Percentiles rank a stretch among this genome's conserved stretches.
phyloP scores from a whole-genome alignment of 2,113 vertebrate genomes.

The Xenus cinereus region DNA sequence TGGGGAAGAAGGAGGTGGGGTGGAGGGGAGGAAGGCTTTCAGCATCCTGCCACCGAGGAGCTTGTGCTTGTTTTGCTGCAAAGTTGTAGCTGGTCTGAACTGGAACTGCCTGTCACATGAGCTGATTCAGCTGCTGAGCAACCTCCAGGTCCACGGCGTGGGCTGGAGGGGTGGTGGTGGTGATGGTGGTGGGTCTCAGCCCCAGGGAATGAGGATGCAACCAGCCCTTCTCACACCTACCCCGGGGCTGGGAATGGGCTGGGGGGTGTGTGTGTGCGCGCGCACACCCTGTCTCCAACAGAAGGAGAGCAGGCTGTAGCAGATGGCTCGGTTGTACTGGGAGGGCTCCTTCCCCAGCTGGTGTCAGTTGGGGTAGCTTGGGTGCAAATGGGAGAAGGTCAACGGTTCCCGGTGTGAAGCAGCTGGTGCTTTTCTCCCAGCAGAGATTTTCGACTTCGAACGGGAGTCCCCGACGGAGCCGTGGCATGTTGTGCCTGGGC shows the following conservation, averaged over 20 bases:
- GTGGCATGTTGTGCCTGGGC: background rate
- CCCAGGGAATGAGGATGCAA: background rate
- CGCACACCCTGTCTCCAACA: accelerated
- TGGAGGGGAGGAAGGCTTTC: background rate
- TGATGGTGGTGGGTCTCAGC: background rate
- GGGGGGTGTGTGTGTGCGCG: accelerated
- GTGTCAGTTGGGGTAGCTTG: background rate
- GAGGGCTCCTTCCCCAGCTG: background rate
- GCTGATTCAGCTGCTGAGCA: slow-evolving; percentile 42
- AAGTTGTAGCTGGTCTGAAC: slow-evolving; percentile 60
- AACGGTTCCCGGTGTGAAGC: background rate
- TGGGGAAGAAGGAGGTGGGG: background rate
- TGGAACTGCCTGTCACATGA: slow-evolving; percentile 44
- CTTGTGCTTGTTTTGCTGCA: slow-evolving; percentile 34
- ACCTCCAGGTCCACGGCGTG: background rate
- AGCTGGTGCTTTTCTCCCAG: background rate
- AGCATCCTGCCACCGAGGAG: background rate
- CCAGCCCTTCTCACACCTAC: background rate
- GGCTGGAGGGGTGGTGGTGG: background rate
- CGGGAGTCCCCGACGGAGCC: background rate
- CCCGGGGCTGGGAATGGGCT: background rate
- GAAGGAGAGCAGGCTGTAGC: background rate
- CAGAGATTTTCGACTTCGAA: background rate
- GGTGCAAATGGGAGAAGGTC: background rate
- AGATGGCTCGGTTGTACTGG: background rate